These are phyloP conservation scores for Tiliqua scincoides DNA, from an alignment of 2,113 vertebrate species.

Conservation along the genomic window DNA sequence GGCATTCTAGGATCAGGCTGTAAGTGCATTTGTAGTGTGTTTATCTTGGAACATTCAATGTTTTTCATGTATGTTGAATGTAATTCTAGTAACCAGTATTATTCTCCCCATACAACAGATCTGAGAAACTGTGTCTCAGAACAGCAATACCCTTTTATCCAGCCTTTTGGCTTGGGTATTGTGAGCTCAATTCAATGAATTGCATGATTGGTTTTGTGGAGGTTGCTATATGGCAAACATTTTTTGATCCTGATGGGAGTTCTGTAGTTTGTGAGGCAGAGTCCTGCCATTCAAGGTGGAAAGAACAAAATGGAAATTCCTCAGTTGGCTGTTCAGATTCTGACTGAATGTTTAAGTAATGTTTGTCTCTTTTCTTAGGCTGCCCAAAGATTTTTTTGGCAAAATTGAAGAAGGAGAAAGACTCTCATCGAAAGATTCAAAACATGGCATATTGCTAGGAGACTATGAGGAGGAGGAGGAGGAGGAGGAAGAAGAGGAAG, in stretches of 20 bases:
- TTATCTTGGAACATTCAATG: background rate
- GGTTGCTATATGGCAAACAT: background rate
- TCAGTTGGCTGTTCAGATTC: background rate
- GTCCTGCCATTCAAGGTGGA: background rate
- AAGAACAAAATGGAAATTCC: background rate
- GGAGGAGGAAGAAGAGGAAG: conserved; percentile 59
- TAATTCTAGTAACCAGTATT: background rate
- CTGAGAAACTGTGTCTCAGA: background rate
- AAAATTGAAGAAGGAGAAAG: conserved; percentile 45
- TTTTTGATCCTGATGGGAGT: background rate
- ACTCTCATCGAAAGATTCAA: conserved; percentile 55
- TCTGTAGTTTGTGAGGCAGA: too few species aligned
- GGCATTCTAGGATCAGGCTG: too few species aligned
- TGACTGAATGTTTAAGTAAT: too few species aligned
- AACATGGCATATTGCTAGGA: conserved; percentile 78
- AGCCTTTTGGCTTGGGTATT: background rate
- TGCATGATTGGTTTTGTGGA: background rate
- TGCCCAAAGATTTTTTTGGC: conserved; percentile 78
- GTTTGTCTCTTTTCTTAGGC: conserved; percentile 43
- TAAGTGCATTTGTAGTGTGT: background rate
- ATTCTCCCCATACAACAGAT: background rate
- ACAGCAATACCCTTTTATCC: too few species aligned
- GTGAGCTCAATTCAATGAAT: background rate
- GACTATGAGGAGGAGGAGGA: conserved; percentile 81
- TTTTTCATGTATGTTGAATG: background rate